phyloP scores from a whole-genome alignment of 2,797 vertebrate genomes.

The Pangasius larnaudii region DNA sequence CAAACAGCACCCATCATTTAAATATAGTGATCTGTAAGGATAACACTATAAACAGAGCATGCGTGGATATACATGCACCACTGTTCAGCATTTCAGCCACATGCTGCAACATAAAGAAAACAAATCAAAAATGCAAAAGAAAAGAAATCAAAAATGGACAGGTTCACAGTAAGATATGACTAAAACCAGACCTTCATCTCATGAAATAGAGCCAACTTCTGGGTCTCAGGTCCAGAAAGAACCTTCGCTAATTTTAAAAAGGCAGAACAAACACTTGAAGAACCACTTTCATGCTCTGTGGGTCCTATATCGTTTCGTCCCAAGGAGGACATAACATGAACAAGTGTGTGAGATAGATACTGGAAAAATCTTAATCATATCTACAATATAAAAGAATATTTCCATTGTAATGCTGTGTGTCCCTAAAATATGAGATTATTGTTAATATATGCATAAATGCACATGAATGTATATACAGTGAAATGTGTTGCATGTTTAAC shows the following conservation, averaged over 20 bases:
- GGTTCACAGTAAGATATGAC: not conserved
- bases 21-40: constrained; percentile 21
- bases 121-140: constrained; percentile 20
- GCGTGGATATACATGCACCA: constrained; percentile 49
- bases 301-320: not conserved
- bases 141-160: constrained; percentile 21
- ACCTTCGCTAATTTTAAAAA: not conserved
- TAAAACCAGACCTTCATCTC: constrained; percentile 62
- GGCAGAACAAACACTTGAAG: constrained; percentile 15
- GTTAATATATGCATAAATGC: not conserved
- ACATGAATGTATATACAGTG: not conserved
- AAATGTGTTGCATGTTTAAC: not conserved
- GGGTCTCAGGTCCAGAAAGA: constrained; percentile 72
- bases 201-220: constrained; percentile 74
- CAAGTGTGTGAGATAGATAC: not conserved
- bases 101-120: constrained; percentile 58
- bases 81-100: constrained; percentile 44
- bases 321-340: not conserved
- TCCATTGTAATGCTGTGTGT: not conserved
- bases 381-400: not conserved
- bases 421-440: not conserved
- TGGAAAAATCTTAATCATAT: not conserved
- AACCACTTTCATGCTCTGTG: not conserved
- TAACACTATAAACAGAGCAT: constrained; percentile 35
- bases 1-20: constrained; percentile 15